These are phyloP conservation scores for Philereme vetulata DNA, from an alignment of 2,888 invertebrate species.

Conservation along the genomic window DNA sequence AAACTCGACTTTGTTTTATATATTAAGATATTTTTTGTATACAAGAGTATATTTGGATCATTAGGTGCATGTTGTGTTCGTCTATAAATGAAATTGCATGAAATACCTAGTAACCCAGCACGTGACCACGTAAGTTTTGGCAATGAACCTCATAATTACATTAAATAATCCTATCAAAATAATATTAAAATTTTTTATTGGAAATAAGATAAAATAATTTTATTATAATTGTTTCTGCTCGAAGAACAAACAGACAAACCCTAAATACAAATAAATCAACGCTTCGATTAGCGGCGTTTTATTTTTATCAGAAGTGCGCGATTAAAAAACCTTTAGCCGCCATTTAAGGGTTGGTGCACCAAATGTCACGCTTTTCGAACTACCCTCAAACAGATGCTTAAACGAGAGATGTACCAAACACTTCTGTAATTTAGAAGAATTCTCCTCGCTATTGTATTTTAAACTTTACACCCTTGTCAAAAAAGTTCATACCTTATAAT, in stretches of 20 bases:
- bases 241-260: constrained; percentile 1
- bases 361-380: constrained; percentile 65
- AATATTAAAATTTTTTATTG: too few relatives aligned
- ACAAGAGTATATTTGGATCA: too few relatives aligned
- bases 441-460: constrained; percentile 8
- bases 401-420: constrained; percentile 30
- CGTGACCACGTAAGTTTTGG: too few relatives aligned
- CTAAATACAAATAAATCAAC: constrained; percentile 37
- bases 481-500: constrained; percentile 5
- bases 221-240: constrained; percentile 1
- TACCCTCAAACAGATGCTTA: constrained; percentile 68
- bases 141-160: too few relatives aligned
- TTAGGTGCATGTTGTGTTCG: too few relatives aligned
- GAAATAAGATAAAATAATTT: too few relatives aligned
- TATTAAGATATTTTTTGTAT: too few relatives aligned
- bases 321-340: constrained; percentile 64
- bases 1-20: too few relatives aligned
- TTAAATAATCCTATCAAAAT: too few relatives aligned
- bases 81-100: too few relatives aligned
- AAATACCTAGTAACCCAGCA: too few relatives aligned
- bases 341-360: constrained; percentile 61
- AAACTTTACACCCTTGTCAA: constrained; percentile 2
- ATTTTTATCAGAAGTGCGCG: constrained; percentile 44
- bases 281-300: constrained; percentile 34
- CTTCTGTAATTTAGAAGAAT: constrained; percentile 11